Evolutionary conservation across 2,113 vertebrate species (phyloP).

Genomic region (Canis aureus): DNA sequence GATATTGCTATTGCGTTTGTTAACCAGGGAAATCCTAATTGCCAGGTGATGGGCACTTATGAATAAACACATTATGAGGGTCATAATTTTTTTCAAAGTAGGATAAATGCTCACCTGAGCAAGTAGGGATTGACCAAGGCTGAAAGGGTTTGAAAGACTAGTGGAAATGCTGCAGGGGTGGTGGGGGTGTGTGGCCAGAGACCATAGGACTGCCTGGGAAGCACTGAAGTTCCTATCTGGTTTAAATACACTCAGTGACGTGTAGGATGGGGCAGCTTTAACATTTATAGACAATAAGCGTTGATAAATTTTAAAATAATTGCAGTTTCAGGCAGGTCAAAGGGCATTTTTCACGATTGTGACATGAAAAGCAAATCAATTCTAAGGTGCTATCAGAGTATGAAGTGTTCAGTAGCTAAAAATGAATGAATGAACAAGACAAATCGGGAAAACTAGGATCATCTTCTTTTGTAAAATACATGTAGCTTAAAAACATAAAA

Average conservation of each 20-base stretch:
- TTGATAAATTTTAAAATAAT: neutral
- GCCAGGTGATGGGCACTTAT: neutral
- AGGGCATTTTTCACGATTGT: neutral
- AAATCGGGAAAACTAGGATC: neutral
- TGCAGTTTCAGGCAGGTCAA: neutral
- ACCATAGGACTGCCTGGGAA: neutral
- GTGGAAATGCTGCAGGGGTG: neutral
- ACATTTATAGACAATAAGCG: neutral
- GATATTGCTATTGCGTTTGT: neutral
- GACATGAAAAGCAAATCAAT: neutral
- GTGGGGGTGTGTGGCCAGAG: neutral
- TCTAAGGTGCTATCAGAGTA: neutral
- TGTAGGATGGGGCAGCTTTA: neutral
- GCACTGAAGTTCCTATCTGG: neutral
- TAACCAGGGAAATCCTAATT: conserved; percentile 27
- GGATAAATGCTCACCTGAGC: conserved; percentile 9
- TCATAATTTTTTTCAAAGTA: conserved; percentile 4
- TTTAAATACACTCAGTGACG: neutral
- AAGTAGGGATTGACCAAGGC: neutral
- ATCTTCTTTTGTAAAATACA: neutral
- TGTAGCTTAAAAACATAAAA: neutral
- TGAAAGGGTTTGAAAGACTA: neutral
- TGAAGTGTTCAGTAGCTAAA: neutral
- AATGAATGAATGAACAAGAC: neutral
- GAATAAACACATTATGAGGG: neutral